Base-by-base conservation (phyloP, 2,113 vertebrate genomes). In the Mesembrinibis cayennensis region DNA sequence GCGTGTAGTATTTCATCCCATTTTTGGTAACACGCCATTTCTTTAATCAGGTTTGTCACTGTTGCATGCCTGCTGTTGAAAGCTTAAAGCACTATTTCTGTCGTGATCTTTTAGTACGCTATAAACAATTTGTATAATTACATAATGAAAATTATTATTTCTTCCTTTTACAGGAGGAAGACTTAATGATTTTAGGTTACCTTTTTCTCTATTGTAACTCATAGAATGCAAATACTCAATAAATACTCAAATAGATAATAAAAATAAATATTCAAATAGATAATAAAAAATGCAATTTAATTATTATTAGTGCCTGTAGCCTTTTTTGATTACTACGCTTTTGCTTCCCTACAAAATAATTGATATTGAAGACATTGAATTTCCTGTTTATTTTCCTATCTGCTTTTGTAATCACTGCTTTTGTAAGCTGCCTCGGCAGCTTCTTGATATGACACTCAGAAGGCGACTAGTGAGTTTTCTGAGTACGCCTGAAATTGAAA, bases 21-120 rank as follows among this genome's bases (percentile, higher is more conserved):
- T 34, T 90, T 84, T 70, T 59, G 30, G 21, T 67, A 45, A 36
- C 16, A 13, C 0, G 0, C 26, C 4, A 0, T 17, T 25, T n/a
- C 19, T 76, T 89, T 44, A 40, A 49, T 74, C 18, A 16, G 4
- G 34, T 63, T 16, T 34, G 44, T 67, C 16, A 12, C 18, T 82
- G 30, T 71, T 79, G 42, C 67, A 6, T 65, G 29, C n/a, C 13
- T 80, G 40, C 34, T 52, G 9, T 38, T 89, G 56, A 50, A 71
- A 72, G 38, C 29, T 80, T 63, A n/a, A 63, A 85, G 12, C 4
- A 4, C 16, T 73, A 0, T 59, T 91, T 65, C 18, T 91, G 7
- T 78, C 1, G 0, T 49, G 42, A 20, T 44, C 12, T 87, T 84
- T 56, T 82, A 82, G 34, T 32, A 36, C 0, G 0, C 36, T 66